Evolutionary conservation across 1,140 invertebrate species (phyloP), one percentile per base, ranked within the genome.

Genomic region (Globodera ellingtonae): DNA sequence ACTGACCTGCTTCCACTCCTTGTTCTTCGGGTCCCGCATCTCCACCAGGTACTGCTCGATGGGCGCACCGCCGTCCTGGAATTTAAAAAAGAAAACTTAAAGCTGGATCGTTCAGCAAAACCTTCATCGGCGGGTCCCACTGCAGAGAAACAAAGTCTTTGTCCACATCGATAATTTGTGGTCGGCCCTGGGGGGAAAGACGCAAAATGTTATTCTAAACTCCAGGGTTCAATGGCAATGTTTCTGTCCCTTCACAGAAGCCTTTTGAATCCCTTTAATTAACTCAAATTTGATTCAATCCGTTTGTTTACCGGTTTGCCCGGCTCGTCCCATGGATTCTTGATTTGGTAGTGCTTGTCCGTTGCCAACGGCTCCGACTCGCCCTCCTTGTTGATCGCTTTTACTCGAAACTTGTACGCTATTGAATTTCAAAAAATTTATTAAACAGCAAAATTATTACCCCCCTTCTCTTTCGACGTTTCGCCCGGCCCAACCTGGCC

Each of bases 281-380:
- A 35, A 35, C 35, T 35, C 35, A 35, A 35, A 35, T 35, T 35
- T 35, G n/a, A n/a, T n/a, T n/a, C n/a, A n/a, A n/a, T n/a, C n/a
- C n/a, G n/a, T 35, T 35, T 62, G 18, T 6, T 62, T 62, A 62
- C 95, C 81, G 97, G 97, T 56, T 95, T 89, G 72, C 87, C 87
- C 66, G 87, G 87, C 76, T 85, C 84, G 77, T 89, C 93, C 95
- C 90, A 93, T 97, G 82, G 96, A 95, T 99, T 97, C 90, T 98
- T 99, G 71, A 97, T 97, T 13, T 94, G 89, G 78, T 94, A 94
- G 0, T 94, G 92, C 77, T 93, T 92, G 79, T 96, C 95, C 0
- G 94, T 94, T 84, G 95, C 94, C 18, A 98, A 90, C 48, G 96
- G 95, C 86, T 98, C 96, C 44, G 95, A 97, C 91, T 97, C 95